phyloP scores from a whole-genome alignment of 2,888 invertebrate genomes.

The Celastrina argiolus region DNA sequence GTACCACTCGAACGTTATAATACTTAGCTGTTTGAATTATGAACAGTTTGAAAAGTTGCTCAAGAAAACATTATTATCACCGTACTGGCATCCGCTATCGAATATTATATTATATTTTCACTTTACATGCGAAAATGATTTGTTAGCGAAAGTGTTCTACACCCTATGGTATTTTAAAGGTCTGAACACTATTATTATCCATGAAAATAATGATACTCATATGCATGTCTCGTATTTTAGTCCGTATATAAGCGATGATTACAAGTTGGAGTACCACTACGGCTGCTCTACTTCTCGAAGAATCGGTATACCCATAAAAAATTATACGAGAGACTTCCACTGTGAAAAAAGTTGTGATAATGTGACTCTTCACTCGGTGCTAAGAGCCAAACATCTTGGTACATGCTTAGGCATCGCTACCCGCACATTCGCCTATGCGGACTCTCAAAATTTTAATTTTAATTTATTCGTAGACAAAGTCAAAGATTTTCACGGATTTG shows the following conservation, averaged over 20 bases:
- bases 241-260: constrained; percentile 48
- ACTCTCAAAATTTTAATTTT: constrained; percentile 26
- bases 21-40: constrained; percentile 46
- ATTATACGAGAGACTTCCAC: constrained; percentile 44
- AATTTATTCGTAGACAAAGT: constrained; percentile 52
- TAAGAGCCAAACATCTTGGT: constrained; percentile 48
- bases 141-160: constrained; percentile 51
- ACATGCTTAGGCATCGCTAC: constrained; percentile 56
- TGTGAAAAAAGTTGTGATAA: constrained; percentile 54
- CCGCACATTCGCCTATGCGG: constrained; percentile 37
- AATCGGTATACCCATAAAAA: constrained; percentile 45
- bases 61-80: constrained; percentile 39
- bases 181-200: constrained; percentile 48
- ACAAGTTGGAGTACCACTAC: constrained; percentile 40
- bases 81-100: constrained; percentile 57
- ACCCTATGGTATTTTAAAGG: constrained; percentile 56
- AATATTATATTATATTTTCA: constrained; percentile 52
- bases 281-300: constrained; percentile 55
- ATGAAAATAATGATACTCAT: constrained; percentile 42
- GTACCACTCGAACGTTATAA: constrained; percentile 48
- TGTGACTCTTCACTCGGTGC: constrained; percentile 46
- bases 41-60: constrained; percentile 50
- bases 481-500: constrained; percentile 52
- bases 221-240: constrained; percentile 45
- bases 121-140: constrained; percentile 33